Evolutionary conservation across 2,888 invertebrate genomes (phyloP), one percentile per base, ranked within the genome.

Genomic region (Clostera curtula): DNA sequence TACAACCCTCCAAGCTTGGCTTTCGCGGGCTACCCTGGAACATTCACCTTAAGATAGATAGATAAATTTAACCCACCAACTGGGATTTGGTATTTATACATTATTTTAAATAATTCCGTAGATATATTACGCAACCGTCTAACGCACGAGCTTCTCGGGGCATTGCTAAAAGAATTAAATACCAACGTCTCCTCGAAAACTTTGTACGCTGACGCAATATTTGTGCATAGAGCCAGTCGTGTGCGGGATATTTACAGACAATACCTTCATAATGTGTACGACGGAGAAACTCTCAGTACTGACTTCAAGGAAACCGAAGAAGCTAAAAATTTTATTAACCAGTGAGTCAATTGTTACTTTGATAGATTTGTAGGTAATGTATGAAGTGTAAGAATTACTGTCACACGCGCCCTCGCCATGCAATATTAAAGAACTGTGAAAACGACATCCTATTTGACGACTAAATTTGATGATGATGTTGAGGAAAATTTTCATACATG

Each of bases 141-240:
- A 27, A 79, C 71, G 16, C 86, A 88, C 45, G 53, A 80, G 13
- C 74, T 85, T 39, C 86, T 90, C 27, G 89, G 89, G 0, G 51
- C 70, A 5, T 56, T 88, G 20, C 56, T 90, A 11, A 59, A 66
- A 12, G 19, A 37, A 2, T 43, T 80, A 17, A 68, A 66, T 29
- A 27, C 38, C 4, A 62, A 65, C 27, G 46, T 32, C 19, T 38
- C 35, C 2, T 65, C 77, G 7, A 71, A 70, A 36, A 71, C 80
- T 1, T 45, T 73, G 15, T 85, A 87, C 31, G 88, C 89, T 1
- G 85, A 85, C 27, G 89, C 85, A 0, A 63, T 90, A 24, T 89
- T 89, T 44, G 76, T 90, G 1, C 88, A 89, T 58, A 53, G 65
- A 6, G 75, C 74, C 8, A 86, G 75, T 33, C 82, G 79, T 0